Percentiles rank a stretch among this genome's conserved stretches.
phyloP scores from a whole-genome alignment of 2,797 vertebrate genomes.

The Brachymystax lenok region DNA sequence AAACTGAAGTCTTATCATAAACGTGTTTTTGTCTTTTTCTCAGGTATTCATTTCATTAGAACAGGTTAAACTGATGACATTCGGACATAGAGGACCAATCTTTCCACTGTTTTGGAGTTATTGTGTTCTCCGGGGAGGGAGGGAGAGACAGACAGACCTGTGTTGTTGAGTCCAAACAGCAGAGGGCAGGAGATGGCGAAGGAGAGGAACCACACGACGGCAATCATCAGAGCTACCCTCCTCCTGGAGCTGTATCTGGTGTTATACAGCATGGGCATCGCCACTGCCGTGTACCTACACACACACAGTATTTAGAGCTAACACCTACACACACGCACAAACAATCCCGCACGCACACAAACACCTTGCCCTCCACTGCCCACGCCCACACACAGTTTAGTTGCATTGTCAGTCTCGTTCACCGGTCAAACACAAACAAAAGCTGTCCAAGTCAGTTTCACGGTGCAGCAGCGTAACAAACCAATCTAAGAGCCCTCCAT shows the following conservation, averaged over 20 bases:
- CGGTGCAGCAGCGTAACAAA: not conserved
- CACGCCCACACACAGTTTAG: not conserved
- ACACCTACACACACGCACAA: no score
- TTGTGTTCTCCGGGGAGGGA: no score
- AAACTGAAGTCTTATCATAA: no score
- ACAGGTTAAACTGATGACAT: no score
- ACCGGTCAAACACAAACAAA: not conserved
- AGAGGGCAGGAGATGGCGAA: slow-evolving; percentile 97
- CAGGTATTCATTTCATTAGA: no score
- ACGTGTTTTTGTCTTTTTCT: no score
- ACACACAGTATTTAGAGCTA: not conserved
- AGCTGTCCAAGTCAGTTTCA: not conserved
- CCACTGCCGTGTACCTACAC: slow-evolving; percentile 93
- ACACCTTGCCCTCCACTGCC: no score
- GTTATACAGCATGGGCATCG: slow-evolving; percentile 99
- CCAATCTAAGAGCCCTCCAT: no score
- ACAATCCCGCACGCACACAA: not conserved
- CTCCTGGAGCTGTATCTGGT: slow-evolving; percentile 97
- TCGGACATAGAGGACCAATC: no score
- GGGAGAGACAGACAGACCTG: slow-evolving; percentile 75
- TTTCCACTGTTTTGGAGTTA: no score
- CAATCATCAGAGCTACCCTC: slow-evolving; percentile 94
- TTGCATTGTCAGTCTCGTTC: not conserved
- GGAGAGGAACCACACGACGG: slow-evolving; percentile 95
- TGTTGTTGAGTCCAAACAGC: slow-evolving; percentile 95